Conservation (phyloP, 2,797 vertebrate genomes). For the Anisognathus igniventris region DNA sequence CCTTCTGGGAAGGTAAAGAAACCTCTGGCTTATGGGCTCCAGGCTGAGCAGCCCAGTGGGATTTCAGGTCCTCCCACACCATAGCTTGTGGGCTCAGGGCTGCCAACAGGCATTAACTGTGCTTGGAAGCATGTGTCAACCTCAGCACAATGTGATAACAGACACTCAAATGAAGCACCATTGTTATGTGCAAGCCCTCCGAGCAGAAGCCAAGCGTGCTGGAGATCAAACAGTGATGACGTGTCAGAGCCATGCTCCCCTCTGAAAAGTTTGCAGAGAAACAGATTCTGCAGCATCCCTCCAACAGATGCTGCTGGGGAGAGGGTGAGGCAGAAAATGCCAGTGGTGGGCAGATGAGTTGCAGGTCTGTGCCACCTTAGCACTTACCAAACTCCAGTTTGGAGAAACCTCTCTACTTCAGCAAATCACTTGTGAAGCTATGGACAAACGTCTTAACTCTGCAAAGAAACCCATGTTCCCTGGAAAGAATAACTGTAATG, state of each 20-base stretch:
- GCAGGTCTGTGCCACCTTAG: background rate
- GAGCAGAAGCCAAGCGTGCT: background rate
- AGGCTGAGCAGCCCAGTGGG: background rate
- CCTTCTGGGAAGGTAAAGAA: background rate
- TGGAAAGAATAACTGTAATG: background rate
- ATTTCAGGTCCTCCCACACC: background rate
- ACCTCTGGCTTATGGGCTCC: background rate
- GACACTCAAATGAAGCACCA: background rate
- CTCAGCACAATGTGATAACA: conserved; percentile 38
- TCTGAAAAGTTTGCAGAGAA: background rate
- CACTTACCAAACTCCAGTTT: background rate
- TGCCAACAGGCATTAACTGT: conserved; percentile 6
- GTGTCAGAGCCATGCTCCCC: background rate
- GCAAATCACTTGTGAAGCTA: background rate
- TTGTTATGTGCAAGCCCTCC: background rate
- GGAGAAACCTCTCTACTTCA: background rate
- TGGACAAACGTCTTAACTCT: background rate
- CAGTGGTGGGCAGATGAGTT: background rate
- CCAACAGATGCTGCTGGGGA: background rate
- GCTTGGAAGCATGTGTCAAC: conserved; percentile 43
- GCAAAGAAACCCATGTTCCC: background rate
- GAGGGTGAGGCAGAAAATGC: background rate
- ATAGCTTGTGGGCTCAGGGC: background rate
- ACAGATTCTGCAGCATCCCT: background rate
- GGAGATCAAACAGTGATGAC: conserved; percentile 36